Base-by-base conservation (phyloP, 1,140 invertebrate genomes). In the Drosophila parvula region DNA sequence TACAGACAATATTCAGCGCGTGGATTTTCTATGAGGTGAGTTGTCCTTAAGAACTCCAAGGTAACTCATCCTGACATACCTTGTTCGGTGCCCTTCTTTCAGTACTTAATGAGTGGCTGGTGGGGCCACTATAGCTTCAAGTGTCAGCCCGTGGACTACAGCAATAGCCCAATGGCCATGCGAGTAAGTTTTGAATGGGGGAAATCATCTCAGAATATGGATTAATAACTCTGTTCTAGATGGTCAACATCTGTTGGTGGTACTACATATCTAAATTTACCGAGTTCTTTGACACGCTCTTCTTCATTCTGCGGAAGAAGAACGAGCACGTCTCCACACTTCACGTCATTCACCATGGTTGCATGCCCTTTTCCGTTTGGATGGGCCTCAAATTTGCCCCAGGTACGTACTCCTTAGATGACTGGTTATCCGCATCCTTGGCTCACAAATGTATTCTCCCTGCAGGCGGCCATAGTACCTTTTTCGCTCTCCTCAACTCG, bases 211-310 rank as follows among this genome's bases (percentile, higher is more conserved):
- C 5, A 11, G 2, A 28, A 27, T 18, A 9, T 27, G 1, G 4
- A 27, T 14, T 56, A 30, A 30, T 4, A 30, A 3, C 7, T 30
- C 77, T 11, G 40, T 27, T 59, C 6, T 55, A 97, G 96, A 98
- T 98, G 97, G 97, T 97, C 5, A 94, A 95, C 75, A 97, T 96
- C 30, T 97, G 97, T 90, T 99, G 97, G 97, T 98, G 97, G 97
- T 99, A 99, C 92, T 99, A 98, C 93, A 97, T 99, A 93, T 98
- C 98, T 74, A 99, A 99, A 93, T 98, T 98, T 92, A 96, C 98
- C 62, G 98, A 99, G 93, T 98, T 99, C 94, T 96, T 98, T 91
- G 98, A 99, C 93, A 99, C 98, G 60, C 93, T 98, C 76, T 98
- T 98, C 94, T 98, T 98, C 93, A 96, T 98, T 81, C 92, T 98